Evolutionary conservation across 2,888 invertebrate genomes (phyloP).

Genomic region (Drosophila buzzatii): DNA sequence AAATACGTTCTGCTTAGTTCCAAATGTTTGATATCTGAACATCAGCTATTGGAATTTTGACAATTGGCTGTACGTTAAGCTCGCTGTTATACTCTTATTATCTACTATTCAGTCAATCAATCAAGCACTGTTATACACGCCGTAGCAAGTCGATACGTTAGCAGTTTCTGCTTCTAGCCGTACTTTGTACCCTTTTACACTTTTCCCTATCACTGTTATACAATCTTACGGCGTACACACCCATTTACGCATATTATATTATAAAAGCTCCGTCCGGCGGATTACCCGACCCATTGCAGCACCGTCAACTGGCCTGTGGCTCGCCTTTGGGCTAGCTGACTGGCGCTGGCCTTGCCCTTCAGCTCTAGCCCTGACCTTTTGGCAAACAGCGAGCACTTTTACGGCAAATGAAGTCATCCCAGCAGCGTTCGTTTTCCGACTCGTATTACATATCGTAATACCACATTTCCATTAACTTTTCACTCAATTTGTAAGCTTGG

Average conservation of each 20-base stretch:
- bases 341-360: slow-evolving; percentile 5
- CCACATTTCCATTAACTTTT: slow-evolving; percentile 12
- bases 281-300: no score
- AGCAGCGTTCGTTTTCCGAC: neutral
- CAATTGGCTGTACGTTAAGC: no score
- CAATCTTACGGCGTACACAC: neutral
- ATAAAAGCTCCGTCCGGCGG: neutral
- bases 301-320: neutral
- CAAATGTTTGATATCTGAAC: no score
- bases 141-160: neutral
- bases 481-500: neutral
- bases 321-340: neutral
- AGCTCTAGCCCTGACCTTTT: slow-evolving; percentile 32
- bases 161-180: neutral
- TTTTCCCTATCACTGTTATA: neutral
- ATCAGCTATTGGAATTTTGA: no score
- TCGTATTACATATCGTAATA: slow-evolving; percentile 28
- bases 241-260: neutral
- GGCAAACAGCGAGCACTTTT: neutral
- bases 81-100: neutral
- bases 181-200: neutral
- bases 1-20: no score
- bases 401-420: slow-evolving; percentile 46
- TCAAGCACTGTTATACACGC: neutral
- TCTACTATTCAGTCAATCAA: neutral